Percentiles rank a stretch among this genome's conserved stretches.
phyloP scores from a whole-genome alignment of 2,888 invertebrate genomes.

The Neoscelio sp. region DNA sequence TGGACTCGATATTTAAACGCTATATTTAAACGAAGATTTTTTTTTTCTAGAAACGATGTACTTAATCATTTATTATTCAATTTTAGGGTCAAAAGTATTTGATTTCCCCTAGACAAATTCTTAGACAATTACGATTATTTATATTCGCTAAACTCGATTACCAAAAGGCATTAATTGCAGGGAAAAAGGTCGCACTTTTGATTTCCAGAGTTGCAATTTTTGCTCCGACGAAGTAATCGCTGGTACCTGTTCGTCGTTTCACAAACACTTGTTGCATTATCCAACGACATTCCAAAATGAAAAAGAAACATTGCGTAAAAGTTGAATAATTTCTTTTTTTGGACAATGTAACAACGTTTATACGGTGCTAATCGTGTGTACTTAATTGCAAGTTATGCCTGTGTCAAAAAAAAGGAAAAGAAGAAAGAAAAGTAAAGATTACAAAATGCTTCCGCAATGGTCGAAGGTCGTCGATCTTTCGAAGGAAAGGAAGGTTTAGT shows the following conservation, averaged over 20 bases:
- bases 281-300: slow-evolving; percentile 37
- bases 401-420: slow-evolving; percentile 63
- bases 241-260: slow-evolving; percentile 50
- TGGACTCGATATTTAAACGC: not conserved
- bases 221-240: slow-evolving; percentile 11
- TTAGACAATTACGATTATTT: too few species aligned
- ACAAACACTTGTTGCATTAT: slow-evolving; percentile 50
- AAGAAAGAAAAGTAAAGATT: slow-evolving; percentile 55
- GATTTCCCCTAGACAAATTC: too few species aligned
- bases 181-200: not conserved
- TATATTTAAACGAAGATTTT: slow-evolving; percentile 1
- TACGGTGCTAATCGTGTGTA: slow-evolving; percentile 81
- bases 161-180: slow-evolving; percentile 3
- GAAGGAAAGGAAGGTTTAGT: slow-evolving; percentile 52
- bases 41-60: too few species aligned
- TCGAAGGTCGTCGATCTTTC: slow-evolving; percentile 63
- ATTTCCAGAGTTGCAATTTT: slow-evolving; percentile 6
- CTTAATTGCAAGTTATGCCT: slow-evolving; percentile 68
- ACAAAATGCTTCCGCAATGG: slow-evolving; percentile 79
- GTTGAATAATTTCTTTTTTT: slow-evolving; percentile 4
- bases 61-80: too few species aligned
- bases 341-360: slow-evolving; percentile 67
- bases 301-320: not conserved
- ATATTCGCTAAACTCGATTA: not conserved
- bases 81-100: not conserved